Evolutionary conservation across 2,113 vertebrate species (phyloP), one percentile per base, ranked within the genome.

Genomic region (Typhlomys cinereus): DNA sequence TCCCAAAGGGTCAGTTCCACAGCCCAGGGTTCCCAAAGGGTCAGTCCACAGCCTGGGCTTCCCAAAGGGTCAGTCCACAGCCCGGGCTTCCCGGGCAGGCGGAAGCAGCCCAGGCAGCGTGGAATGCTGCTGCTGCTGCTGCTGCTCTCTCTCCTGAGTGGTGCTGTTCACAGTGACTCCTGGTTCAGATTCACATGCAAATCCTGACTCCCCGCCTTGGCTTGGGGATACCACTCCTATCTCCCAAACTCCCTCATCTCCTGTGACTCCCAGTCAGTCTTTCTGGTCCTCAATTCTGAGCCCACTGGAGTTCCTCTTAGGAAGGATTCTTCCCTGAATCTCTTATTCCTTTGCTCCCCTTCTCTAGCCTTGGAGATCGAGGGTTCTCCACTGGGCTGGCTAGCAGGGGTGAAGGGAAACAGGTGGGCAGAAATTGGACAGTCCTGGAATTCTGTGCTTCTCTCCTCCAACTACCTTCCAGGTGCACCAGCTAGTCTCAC

Each of bases 401-500:
- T 54, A 41, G n/a, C 59, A n/a, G 46, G 73, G 23, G 34, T 29
- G 67, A 73, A 46, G 57, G 29, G 34, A 69, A 36, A 21, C n/a
- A 36, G 73, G 29, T 1, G 27, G 34, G 34, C 4, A 20, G 81
- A 44, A 69, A 78, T 46, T 36, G 41, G 59, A 13, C 2, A 36
- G 31, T n/a, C 64, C 73, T 92, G 41, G 20, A 18, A 31, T 44
- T 71, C 59, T n/a, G 4, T 13, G 12, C 44, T 20, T 7, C 39
- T 62, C 17, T 59, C 34, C 10, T 2, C 21, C 78, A n/a, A 23
- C 39, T 27, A 3, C 48, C n/a, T 39, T 34, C 84, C 0, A 8
- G 50, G 39, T n/a, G n/a, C 8, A 0, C 1, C 12, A 23, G 29
- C 7, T 41, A 17, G 20, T 7, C 94, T 96, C 36, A 99, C 99